Evolutionary conservation across 2,113 vertebrate genomes (phyloP).

Genomic region (Oryzias javanicus): DNA sequence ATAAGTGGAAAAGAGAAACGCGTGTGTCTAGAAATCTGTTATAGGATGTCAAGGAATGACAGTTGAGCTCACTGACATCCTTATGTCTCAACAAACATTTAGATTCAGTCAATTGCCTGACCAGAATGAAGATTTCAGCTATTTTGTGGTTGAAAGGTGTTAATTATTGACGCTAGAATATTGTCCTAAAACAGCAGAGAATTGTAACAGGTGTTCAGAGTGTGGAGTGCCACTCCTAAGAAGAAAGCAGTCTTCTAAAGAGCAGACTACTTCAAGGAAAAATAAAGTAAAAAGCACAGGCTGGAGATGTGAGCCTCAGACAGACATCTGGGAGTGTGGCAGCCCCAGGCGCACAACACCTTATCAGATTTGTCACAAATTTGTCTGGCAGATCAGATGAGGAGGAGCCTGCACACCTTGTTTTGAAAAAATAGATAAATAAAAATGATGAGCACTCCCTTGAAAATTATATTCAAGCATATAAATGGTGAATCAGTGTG

Average conservation of each 20-base stretch:
- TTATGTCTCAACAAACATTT: background rate
- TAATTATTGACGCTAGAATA: background rate
- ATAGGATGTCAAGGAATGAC: constrained; percentile 14
- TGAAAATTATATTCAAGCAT: too few species aligned
- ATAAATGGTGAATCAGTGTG: too few species aligned
- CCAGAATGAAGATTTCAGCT: background rate
- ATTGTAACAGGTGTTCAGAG: too few species aligned
- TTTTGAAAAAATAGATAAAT: background rate
- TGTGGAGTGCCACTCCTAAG: too few species aligned
- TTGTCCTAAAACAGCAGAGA: too few species aligned
- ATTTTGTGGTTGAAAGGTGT: background rate
- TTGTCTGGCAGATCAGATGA: constrained; percentile 21
- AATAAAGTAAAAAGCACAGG: background rate
- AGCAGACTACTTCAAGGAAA: background rate
- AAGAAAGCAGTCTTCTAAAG: background rate
- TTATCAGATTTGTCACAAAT: constrained; percentile 36
- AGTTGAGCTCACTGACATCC: background rate
- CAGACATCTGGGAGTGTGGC: constrained; percentile 23
- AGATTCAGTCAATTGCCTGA: background rate
- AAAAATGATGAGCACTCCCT: too few species aligned
- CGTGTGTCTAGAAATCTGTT: constrained; percentile 11
- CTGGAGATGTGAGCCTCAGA: constrained; percentile 16
- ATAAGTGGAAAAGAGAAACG: constrained; percentile 1
- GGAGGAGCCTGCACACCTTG: background rate
- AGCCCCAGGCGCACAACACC: constrained; percentile 11